Evolutionary conservation across 2,797 vertebrate species (phyloP).

Genomic region (Uromys caudimaculatus): DNA sequence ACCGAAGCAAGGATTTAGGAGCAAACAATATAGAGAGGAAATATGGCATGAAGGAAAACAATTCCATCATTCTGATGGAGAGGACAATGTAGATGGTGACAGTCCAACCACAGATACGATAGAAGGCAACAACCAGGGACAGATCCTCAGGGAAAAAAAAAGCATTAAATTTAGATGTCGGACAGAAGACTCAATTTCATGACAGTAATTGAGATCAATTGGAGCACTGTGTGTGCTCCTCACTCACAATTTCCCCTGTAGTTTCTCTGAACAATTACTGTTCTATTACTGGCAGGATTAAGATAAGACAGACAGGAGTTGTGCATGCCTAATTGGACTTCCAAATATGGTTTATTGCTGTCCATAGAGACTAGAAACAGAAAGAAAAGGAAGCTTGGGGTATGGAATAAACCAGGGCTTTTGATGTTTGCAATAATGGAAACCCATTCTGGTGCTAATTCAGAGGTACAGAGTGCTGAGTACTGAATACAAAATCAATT

Average conservation of each 20-base stretch:
- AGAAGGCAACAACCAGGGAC: conserved; percentile 65
- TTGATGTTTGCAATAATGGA: conserved; percentile 39
- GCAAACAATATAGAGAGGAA: conserved; percentile 21
- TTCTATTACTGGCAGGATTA: conserved; percentile 81
- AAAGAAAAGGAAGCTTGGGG: conserved; percentile 8
- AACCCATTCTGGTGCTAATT: conserved; percentile 20
- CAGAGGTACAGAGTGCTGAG: not conserved
- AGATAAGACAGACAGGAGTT: conserved; percentile 79
- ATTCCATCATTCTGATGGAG: conserved; percentile 72
- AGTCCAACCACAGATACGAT: conserved; percentile 68
- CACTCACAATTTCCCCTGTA: conserved; percentile 76
- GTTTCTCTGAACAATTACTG: conserved; percentile 82
- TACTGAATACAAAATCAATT: conserved; percentile 21
- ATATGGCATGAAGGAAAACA: conserved; percentile 66
- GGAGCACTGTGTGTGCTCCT: conserved; percentile 74
- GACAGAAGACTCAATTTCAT: conserved; percentile 85
- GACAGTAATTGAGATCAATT: conserved; percentile 86
- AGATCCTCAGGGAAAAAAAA: conserved; percentile 78
- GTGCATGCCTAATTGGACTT: conserved; percentile 71
- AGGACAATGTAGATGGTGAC: conserved; percentile 56
- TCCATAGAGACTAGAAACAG: conserved; percentile 48
- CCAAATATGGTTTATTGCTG: conserved; percentile 48
- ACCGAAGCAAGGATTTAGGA: not conserved
- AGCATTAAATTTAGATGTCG: conserved; percentile 84
- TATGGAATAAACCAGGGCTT: not conserved